phyloP scores from a whole-genome alignment of 2,888 invertebrate genomes.

The Tetranychus truncatus region DNA sequence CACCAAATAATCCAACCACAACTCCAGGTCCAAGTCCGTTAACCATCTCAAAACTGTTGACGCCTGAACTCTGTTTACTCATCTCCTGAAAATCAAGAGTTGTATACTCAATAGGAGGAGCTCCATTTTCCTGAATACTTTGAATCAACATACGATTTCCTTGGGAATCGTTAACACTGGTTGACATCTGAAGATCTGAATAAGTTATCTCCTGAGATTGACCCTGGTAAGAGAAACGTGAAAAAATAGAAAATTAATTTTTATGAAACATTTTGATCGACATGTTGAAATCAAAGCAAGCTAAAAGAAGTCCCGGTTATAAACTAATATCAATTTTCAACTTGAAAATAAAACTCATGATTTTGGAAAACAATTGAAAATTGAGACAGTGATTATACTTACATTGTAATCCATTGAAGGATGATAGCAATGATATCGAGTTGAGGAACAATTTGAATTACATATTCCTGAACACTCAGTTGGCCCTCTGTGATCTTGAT shows the following conservation, averaged over 20 bases:
- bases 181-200: constrained; percentile 1
- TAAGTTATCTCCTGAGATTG: neutral
- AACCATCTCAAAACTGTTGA: neutral
- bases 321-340: no score
- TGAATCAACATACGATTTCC: neutral
- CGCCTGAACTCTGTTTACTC: neutral
- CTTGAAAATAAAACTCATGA: no score
- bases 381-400: neutral
- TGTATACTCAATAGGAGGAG: neutral
- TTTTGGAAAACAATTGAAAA: neutral
- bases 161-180: neutral
- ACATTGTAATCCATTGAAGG: neutral
- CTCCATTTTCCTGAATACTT: neutral
- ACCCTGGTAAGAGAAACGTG: neutral
- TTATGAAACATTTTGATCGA: no score
- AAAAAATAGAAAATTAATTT: no score
- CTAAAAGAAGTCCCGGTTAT: no score
- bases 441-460: neutral
- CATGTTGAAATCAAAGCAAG: no score
- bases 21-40: neutral
- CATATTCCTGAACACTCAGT: neutral
- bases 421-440: constrained; percentile 7
- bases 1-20: neutral
- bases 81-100: constrained; percentile 7
- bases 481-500: neutral